Conservation (phyloP, 1,140 invertebrate genomes). For the Ips typographus region DNA sequence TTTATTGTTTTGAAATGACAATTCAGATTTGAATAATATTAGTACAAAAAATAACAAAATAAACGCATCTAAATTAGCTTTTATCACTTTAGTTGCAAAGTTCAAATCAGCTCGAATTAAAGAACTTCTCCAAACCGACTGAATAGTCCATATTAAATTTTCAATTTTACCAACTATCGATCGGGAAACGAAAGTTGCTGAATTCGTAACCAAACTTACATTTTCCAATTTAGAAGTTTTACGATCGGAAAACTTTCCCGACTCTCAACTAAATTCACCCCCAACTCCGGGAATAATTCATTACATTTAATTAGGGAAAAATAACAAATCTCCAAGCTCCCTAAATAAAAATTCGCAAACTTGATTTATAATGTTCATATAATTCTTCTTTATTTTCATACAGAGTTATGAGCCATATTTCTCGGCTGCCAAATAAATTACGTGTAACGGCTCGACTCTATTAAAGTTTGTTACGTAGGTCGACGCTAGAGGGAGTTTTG, state of each 20-base stretch:
- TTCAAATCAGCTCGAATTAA: conserved; percentile 3
- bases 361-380: conserved; percentile 54
- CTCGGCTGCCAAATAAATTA: conserved; percentile 53
- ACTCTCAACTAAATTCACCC: conserved; percentile 6
- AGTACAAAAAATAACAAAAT: too few relatives aligned
- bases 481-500: conserved; percentile 35
- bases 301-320: conserved; percentile 45
- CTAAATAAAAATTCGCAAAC: conserved; percentile 49
- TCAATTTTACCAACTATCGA: conserved; percentile 19
- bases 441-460: conserved; percentile 50
- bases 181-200: conserved; percentile 1
- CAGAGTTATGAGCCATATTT: conserved; percentile 54
- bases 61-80: neutral
- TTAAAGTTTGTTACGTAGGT: conserved; percentile 51
- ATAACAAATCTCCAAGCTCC: conserved; percentile 44
- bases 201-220: conserved; percentile 10
- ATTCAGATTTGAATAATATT: too few relatives aligned
- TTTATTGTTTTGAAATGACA: conserved; percentile 6
- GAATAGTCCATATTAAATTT: conserved; percentile 18
- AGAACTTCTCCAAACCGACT: conserved; percentile 4
- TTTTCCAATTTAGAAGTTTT: conserved; percentile 23
- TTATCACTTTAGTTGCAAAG: neutral
- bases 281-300: conserved; percentile 38
- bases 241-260: conserved; percentile 4
- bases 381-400: conserved; percentile 55